Evolutionary conservation across 2,113 vertebrate genomes (phyloP).

Genomic region (Etheostoma cragini): DNA sequence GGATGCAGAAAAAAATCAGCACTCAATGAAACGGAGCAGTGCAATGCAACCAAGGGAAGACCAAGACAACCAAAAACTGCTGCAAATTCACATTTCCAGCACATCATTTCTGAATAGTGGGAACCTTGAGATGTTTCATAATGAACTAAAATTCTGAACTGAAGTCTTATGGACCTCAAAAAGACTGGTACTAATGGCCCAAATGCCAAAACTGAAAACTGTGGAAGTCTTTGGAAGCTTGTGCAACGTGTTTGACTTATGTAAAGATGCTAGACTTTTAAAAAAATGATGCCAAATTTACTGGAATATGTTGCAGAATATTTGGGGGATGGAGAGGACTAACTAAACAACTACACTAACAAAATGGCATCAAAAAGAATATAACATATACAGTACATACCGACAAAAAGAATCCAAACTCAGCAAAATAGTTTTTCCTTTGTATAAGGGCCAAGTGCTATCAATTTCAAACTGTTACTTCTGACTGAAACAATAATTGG

Average conservation of each 20-base stretch:
- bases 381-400: constrained; percentile 68
- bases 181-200: constrained; percentile 51
- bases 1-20: constrained; percentile 74
- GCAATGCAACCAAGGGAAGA: constrained; percentile 57
- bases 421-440: constrained; percentile 81
- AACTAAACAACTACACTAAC: constrained; percentile 56
- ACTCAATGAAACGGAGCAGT: constrained; percentile 47
- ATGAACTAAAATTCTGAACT: constrained; percentile 58
- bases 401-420: constrained; percentile 75
- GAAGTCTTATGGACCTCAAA: constrained; percentile 52
- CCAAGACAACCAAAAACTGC: constrained; percentile 71
- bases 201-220: constrained; percentile 56
- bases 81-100: constrained; percentile 75
- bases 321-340: constrained; percentile 40
- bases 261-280: constrained; percentile 73
- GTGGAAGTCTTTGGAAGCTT: constrained; percentile 72
- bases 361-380: constrained; percentile 67
- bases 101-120: constrained; percentile 69
- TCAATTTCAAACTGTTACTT: constrained; percentile 94
- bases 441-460: constrained; percentile 90
- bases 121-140: constrained; percentile 65
- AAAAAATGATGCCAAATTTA: constrained; percentile 72
- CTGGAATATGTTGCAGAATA: constrained; percentile 58
- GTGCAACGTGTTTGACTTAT: constrained; percentile 76
- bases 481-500: constrained; percentile 93